Conservation (phyloP, 2,113 vertebrate genomes). For the Alligator sinensis region DNA sequence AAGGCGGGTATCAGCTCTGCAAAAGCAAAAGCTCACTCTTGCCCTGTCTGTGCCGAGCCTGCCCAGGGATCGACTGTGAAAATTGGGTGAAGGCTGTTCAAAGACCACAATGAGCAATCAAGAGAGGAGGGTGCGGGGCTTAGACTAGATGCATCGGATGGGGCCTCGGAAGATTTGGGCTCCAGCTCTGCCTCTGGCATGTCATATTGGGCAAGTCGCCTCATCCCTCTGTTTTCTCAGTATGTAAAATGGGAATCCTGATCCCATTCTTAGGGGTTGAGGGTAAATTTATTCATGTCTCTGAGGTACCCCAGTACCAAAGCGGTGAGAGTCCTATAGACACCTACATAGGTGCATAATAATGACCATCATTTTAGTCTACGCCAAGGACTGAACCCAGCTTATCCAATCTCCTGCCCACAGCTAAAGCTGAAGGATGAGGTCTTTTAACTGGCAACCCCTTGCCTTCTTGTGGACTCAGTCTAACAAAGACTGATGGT, state of each 20-base stretch:
- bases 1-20: not conserved
- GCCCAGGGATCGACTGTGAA: not conserved
- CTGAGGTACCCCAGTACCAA: not conserved
- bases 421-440: not conserved
- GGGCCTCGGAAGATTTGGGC: not conserved
- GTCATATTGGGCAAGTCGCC: not conserved
- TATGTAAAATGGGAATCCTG: not conserved
- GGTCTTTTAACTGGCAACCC: too few species aligned
- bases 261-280: not conserved
- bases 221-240: not conserved
- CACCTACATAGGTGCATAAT: not conserved
- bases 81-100: not conserved
- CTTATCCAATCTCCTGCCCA: not conserved
- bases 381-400: not conserved
- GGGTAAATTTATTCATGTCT: not conserved
- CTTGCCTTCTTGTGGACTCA: not conserved
- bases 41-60: not conserved
- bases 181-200: not conserved
- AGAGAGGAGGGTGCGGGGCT: not conserved
- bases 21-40: not conserved
- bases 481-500: not conserved
- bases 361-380: not conserved
- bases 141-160: not conserved
- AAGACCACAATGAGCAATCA: not conserved
- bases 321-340: not conserved